phyloP scores from a whole-genome alignment of 2,113 vertebrate genomes.

The Silurus asotus region DNA sequence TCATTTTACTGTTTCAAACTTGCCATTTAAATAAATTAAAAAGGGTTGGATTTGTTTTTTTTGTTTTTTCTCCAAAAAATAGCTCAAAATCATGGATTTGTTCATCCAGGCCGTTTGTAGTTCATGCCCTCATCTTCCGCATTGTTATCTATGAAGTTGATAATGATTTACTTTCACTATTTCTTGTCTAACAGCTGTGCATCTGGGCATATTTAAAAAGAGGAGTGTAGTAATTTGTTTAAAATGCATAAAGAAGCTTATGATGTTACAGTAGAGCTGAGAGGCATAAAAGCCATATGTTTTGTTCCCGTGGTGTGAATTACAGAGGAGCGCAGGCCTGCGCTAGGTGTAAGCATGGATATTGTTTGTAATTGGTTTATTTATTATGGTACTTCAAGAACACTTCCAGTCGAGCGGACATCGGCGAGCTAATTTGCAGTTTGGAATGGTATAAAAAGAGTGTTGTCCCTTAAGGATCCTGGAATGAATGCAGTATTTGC shows the following conservation, averaged over 20 bases:
- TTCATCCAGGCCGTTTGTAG: neutral
- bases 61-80: neutral
- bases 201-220: neutral
- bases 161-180: neutral
- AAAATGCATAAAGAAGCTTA: neutral
- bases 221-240: neutral
- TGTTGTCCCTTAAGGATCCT: neutral
- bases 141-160: neutral
- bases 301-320: neutral
- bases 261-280: neutral
- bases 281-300: neutral
- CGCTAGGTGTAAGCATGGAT: neutral
- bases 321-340: neutral
- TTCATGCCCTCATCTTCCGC: conserved; percentile 9
- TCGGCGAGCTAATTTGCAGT: neutral
- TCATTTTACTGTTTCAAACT: neutral
- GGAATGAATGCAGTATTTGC: conserved; percentile 3
- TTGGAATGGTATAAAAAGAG: conserved; percentile 12
- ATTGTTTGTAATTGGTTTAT: conserved; percentile 10
- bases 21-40: neutral
- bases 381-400: neutral
- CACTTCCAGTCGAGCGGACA: conserved; percentile 5
- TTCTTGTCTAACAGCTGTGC: neutral
- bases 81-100: neutral
- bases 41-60: neutral